Evolutionary conservation across 2,888 invertebrate genomes (phyloP), one percentile per base, ranked within the genome.

Genomic region (Amphipoea oculea): DNA sequence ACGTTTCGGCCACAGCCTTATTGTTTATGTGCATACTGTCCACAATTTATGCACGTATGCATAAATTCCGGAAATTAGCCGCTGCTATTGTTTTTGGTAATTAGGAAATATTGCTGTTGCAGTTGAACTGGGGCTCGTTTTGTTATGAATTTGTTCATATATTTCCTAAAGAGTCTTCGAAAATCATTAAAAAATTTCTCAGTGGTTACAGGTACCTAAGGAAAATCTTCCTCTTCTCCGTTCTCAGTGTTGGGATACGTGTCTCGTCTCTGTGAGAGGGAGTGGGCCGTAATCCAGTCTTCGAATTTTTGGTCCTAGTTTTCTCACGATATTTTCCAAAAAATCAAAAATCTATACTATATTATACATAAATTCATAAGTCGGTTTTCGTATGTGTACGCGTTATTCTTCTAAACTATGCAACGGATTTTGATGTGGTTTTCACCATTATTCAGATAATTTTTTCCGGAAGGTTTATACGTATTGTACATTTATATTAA

Each of bases 31-130:
- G 75, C 86, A 76, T 67, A 72, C 57, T 66, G 62, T 40, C 29
- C 71, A 51, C 23, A 84, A 81, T 80, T 83, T 85, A 83, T 84
- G 76, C 80, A 75, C 73, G 78, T 83, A 76, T 75, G 78, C 86
- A 84, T 81, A 78, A 70, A 72, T 83, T 83, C 72, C n/a, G 72
- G 60, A 66, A 82, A 86, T 84, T 86, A 48, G 68, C 77, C 65
- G 11, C 48, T 42, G 65, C 51, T 68, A 48, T 72, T 69, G 63
- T 70, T 66, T 72, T 45, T 40, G 36, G 65, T 81, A 73, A 78
- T 69, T 68, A 66, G 57, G 67, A 84, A 48, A 71, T 65, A 85
- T 74, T 63, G 40, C 48, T 60, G 29, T 71, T 48, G 20, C 57
- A 68, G 17, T 40, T 66, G 1, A 45, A 81, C 9, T 69, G n/a